A percentile compares a stretch with the other conserved stretches of the same genome.
Conservation (phyloP, 2,797 vertebrate genomes). For the Spheniscus humboldti region DNA sequence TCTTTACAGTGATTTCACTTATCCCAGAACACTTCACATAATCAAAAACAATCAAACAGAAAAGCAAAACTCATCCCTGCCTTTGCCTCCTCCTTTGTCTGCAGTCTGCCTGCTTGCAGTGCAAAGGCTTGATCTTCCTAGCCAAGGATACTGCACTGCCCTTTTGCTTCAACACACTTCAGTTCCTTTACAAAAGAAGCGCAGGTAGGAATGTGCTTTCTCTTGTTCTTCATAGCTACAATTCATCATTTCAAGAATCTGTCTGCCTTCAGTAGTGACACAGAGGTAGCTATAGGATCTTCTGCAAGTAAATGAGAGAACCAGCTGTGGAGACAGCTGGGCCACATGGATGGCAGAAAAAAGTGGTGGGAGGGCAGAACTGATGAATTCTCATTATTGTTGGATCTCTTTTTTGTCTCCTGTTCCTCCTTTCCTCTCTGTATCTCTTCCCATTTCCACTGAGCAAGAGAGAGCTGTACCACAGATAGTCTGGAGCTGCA, state of each 20-base stretch:
- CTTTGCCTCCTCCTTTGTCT: not conserved
- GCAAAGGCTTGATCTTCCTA: not conserved
- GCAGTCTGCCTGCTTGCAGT: not conserved
- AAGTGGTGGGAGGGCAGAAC: not conserved
- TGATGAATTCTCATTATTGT: not conserved
- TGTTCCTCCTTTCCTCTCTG: not conserved
- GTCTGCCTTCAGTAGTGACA: not conserved
- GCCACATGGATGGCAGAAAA: not conserved
- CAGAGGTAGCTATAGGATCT: not conserved
- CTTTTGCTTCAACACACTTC: not conserved
- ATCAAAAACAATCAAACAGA: not conserved
- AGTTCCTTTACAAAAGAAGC: not conserved
- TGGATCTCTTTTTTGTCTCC: not conserved
- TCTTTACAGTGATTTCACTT: not conserved
- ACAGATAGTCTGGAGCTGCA: not conserved
- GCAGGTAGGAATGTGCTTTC: not conserved
- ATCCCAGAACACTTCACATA: not conserved
- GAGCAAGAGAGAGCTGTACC: not conserved
- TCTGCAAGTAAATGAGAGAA: not conserved
- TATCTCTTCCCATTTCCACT: not conserved
- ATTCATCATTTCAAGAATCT: not conserved
- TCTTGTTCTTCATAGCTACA: not conserved
- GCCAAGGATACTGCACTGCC: not conserved
- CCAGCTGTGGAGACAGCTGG: not conserved
- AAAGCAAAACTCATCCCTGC: not conserved